Conservation (phyloP, 1,140 invertebrate genomes). For the Leptinotarsa lineolata region DNA sequence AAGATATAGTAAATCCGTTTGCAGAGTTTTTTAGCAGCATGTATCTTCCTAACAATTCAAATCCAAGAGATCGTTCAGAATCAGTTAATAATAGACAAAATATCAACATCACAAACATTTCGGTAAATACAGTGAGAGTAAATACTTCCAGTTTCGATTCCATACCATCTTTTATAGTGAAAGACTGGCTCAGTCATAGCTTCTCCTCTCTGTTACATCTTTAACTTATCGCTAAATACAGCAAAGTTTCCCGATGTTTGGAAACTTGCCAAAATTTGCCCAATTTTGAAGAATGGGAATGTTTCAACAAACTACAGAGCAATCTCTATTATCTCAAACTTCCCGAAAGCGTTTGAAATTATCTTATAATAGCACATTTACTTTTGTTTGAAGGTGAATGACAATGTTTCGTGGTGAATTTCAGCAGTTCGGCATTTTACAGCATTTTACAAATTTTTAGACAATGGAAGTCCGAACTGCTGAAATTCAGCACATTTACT, state of each 20-base stretch:
- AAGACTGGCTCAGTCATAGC: slow-evolving; percentile 13
- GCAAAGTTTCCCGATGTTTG: slow-evolving; percentile 13
- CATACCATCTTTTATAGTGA: slow-evolving; percentile 14
- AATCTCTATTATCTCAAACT: slow-evolving; percentile 18
- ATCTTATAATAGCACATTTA: neutral
- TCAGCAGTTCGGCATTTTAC: no score
- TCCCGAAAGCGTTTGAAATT: neutral
- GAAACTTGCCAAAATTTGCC: slow-evolving; percentile 16
- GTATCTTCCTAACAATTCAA: slow-evolving; percentile 13
- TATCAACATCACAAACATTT: no score
- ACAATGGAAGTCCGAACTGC: no score
- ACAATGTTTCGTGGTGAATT: no score
- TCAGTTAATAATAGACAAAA: slow-evolving; percentile 2
- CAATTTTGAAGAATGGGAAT: slow-evolving; percentile 19
- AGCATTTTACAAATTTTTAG: no score
- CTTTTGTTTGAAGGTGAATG: no score
- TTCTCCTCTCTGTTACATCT: slow-evolving; percentile 7
- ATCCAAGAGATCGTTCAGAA: slow-evolving; percentile 1
- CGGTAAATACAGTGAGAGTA: slow-evolving; percentile 2
- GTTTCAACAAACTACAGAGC: slow-evolving; percentile 14
- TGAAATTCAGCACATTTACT: no score
- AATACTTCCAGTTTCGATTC: slow-evolving; percentile 5
- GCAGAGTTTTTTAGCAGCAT: slow-evolving; percentile 10
- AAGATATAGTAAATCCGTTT: no score
- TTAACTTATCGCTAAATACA: slow-evolving; percentile 7